These are phyloP conservation scores for Microdon myrmicae DNA, from an alignment of 2,888 invertebrate genomes.

Conservation along the genomic window DNA sequence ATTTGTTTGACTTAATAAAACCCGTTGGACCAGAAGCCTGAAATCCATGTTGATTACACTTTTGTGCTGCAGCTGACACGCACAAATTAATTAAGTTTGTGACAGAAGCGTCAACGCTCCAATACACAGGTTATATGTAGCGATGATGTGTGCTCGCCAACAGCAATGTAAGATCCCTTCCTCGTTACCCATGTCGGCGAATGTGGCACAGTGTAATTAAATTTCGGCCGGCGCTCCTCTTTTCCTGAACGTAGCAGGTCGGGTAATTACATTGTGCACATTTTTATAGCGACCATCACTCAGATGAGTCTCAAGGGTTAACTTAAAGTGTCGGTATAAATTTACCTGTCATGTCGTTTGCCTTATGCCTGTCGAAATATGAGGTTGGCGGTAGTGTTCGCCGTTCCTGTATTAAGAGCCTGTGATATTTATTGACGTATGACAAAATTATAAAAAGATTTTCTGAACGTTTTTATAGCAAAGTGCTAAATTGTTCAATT, in stretches of 20 bases:
- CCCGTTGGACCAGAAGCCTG: not conserved
- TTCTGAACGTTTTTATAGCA: no score
- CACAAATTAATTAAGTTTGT: conserved; percentile 42
- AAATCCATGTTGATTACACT: conserved; percentile 29
- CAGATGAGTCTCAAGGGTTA: conserved; percentile 9
- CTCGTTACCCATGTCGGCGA: not conserved
- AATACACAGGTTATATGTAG: conserved; percentile 22
- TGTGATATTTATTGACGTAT: no score
- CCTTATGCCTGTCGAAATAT: conserved; percentile 14
- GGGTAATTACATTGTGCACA: conserved; percentile 27
- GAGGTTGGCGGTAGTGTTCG: no score
- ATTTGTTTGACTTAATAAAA: conserved; percentile 28
- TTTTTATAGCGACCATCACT: conserved; percentile 11
- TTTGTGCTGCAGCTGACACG: conserved; percentile 40
- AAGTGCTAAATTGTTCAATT: no score
- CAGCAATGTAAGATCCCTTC: conserved; percentile 10
- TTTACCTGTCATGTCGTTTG: conserved; percentile 28
- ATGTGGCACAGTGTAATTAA: conserved; percentile 11
- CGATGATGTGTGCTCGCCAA: conserved; percentile 25
- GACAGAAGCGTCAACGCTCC: conserved; percentile 36
- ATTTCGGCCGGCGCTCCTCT: conserved; percentile 7
- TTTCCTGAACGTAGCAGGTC: conserved; percentile 5
- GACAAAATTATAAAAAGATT: no score
- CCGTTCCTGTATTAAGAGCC: no score
- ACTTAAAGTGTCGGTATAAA: conserved; percentile 22